Evolutionary conservation across 2,797 vertebrate genomes (phyloP).

Genomic region (Bothrops alternatus): DNA sequence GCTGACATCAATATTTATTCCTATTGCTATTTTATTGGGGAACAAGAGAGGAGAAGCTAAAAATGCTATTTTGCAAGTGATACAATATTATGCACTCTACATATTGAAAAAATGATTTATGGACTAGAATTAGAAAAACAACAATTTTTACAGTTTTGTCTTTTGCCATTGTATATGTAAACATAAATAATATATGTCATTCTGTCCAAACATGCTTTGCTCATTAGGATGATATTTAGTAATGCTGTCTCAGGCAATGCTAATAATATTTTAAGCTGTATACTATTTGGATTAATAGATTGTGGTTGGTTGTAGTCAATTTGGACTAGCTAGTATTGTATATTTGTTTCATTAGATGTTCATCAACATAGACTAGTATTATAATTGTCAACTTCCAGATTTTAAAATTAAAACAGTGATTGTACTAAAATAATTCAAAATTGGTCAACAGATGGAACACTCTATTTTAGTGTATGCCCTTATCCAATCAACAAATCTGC

Average conservation of each 20-base stretch:
- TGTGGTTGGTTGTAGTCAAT: constrained; percentile 17
- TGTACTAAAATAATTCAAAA: background rate
- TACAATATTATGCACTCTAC: constrained; percentile 15
- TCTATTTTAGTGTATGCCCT: background rate
- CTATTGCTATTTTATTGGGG: background rate
- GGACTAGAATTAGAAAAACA: constrained; percentile 43
- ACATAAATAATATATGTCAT: constrained; percentile 48
- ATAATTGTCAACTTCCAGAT: background rate
- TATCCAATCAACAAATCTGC: background rate
- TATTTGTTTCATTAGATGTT: background rate
- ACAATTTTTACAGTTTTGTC: constrained; percentile 3
- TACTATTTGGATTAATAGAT: constrained; percentile 56
- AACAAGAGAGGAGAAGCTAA: background rate
- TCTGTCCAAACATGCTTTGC: constrained; percentile 53
- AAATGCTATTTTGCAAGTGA: constrained; percentile 49
- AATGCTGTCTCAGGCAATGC: constrained; percentile 58
- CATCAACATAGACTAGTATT: background rate
- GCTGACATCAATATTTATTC: background rate
- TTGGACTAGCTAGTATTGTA: constrained; percentile 16
- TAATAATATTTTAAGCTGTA: constrained; percentile 53
- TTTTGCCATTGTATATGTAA: constrained; percentile 21
- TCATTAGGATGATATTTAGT: constrained; percentile 48
- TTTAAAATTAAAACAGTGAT: background rate
- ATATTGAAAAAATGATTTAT: constrained; percentile 42
- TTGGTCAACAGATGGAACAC: background rate